Conservation (phyloP, 2,797 vertebrate genomes). For the Oreochromis grahami region DNA sequence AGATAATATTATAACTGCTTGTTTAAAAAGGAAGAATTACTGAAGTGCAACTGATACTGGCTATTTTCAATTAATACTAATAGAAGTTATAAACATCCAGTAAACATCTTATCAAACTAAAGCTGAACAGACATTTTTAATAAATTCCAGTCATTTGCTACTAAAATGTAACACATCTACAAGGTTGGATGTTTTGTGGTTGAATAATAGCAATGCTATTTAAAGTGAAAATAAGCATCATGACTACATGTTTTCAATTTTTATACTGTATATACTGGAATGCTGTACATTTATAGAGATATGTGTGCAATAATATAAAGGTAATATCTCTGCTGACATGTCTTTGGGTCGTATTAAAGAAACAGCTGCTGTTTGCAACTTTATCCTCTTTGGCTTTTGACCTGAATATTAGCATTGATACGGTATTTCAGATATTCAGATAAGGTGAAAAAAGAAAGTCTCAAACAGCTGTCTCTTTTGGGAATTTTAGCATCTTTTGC, state of each 20-base stretch:
- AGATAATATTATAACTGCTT: not conserved
- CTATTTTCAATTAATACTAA: not conserved
- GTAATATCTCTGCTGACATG: not conserved
- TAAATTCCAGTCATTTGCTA: not conserved
- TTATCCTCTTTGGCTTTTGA: not conserved
- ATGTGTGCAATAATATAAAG: not conserved
- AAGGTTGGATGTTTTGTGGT: not conserved
- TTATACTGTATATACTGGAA: not conserved
- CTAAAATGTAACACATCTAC: not conserved
- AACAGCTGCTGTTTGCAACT: not conserved
- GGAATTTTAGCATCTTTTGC: not conserved
- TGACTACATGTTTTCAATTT: not conserved
- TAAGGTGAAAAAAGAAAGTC: not conserved
- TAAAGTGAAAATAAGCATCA: not conserved
- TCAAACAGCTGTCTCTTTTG: not conserved
- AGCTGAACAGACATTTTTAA: not conserved
- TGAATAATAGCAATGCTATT: not conserved
- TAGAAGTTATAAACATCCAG: not conserved
- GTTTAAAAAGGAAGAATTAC: not conserved
- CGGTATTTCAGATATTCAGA: not conserved
- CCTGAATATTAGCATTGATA: not conserved
- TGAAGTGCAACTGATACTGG: not conserved
- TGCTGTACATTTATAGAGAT: not conserved
- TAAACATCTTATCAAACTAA: not conserved
- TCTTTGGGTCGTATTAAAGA: not conserved